Base-by-base conservation (phyloP, 2,888 invertebrate genomes). In the Chymomyza amoena region DNA sequence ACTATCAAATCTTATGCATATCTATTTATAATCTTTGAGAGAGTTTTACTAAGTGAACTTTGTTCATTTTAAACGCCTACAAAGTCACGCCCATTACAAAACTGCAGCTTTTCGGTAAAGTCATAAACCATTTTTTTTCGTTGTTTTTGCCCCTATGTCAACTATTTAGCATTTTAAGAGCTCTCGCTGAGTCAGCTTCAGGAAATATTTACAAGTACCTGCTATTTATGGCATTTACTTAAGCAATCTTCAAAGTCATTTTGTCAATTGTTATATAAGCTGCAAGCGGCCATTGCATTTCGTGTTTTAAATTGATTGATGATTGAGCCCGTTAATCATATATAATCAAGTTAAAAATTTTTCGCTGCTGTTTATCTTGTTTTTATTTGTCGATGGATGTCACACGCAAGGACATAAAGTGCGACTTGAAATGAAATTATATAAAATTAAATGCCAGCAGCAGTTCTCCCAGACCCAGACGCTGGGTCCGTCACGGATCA, bases 281-380 rank as follows among this genome's bases (percentile, higher is more conserved):
- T 45, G 39, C 39, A 45, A 45, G 39, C 39, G 39, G 13, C 39
- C 39, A 45, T 13, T 61, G 54, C 32, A 61, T 54, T 70, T 32
- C 71, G 70, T 74, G 75, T 50, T n/a, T 62, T 57, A 62, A 32
- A 70, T 73, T 76, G 73, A 78, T 69, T 74, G 69, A 77, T 78
- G 80, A 77, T 81, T 75, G 75, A 72, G 69, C 66, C 74, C 54
- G 66, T 67, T 78, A 84, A 85, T 85, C 72, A 76, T 61, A 75
- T 72, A 74, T 73, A 81, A 84, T 84, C 78, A 82, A 73, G 69
- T 66, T 61, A 76, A 75, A 54, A 16, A n/a, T n/a, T 18, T 18
- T 13, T 54, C 18, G 16, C 54, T 54, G 20, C 18, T 16, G 7
- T 20, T 54, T 18, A 54, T 16, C 18, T 18, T 54, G 54, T 54